phyloP scores from a whole-genome alignment of 2,888 invertebrate genomes.

The Cryptus armator region DNA sequence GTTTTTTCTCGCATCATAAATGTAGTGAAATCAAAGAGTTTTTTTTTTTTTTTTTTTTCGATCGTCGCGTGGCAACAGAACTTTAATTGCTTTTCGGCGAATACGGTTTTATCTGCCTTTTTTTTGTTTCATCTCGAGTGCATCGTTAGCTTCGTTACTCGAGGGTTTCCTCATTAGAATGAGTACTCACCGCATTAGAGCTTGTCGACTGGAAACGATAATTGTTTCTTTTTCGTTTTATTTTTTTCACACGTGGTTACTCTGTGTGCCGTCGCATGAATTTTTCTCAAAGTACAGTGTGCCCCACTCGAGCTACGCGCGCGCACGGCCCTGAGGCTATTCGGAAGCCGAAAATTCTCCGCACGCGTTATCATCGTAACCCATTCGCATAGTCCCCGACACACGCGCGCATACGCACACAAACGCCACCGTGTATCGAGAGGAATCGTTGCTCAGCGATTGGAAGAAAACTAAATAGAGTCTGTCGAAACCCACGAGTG shows the following conservation, averaged over 20 bases:
- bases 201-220: background rate
- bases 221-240: background rate
- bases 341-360: constrained; percentile 9
- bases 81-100: constrained; percentile 7
- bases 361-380: constrained; percentile 51
- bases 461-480: background rate
- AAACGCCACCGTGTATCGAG: background rate
- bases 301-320: too few relatives aligned
- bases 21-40: background rate
- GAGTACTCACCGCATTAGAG: too few relatives aligned
- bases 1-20: background rate
- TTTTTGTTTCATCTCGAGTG: too few relatives aligned
- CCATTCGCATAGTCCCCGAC: constrained; percentile 15
- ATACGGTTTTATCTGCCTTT: background rate
- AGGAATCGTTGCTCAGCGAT: background rate
- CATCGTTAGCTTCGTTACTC: too few relatives aligned
- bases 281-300: too few relatives aligned
- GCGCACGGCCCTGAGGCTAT: too few relatives aligned
- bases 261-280: too few relatives aligned
- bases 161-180: too few relatives aligned
- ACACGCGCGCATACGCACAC: background rate
- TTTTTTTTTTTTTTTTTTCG: constrained; percentile 1
- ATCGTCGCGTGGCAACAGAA: background rate
- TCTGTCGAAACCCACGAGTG: constrained; percentile 17
- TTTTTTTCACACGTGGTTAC: background rate